A percentile compares a stretch with the other conserved stretches of the same genome.
Conservation (phyloP, 2,888 invertebrate species). For the Scelioninae gen. 1 region DNA sequence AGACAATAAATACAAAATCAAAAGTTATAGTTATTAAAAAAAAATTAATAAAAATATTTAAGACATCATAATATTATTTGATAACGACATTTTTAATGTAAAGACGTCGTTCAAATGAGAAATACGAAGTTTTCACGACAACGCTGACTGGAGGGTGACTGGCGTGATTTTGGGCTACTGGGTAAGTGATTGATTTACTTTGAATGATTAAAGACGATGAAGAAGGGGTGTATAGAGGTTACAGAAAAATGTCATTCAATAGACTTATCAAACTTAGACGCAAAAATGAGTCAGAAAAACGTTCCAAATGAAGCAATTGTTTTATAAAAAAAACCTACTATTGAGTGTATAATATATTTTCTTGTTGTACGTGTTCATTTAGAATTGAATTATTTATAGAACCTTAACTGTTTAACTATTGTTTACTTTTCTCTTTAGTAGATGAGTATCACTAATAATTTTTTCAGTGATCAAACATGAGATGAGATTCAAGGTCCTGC, state of each 20-base stretch:
- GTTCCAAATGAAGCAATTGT: not conserved
- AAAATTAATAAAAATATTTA: not conserved
- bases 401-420: too few species aligned
- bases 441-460: too few species aligned
- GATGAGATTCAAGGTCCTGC: not conserved
- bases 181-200: slow-evolving; percentile 84
- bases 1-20: not conserved
- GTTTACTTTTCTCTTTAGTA: too few species aligned
- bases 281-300: slow-evolving; percentile 62
- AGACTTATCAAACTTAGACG: slow-evolving; percentile 83
- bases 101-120: slow-evolving; percentile 69
- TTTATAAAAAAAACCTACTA: not conserved
- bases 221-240: slow-evolving; percentile 71
- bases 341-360: too few species aligned
- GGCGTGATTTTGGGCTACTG: slow-evolving; percentile 79
- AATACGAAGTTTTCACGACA: slow-evolving; percentile 77
- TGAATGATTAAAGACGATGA: slow-evolving; percentile 84
- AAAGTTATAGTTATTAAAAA: not conserved
- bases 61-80: slow-evolving; percentile 72
- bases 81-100: slow-evolving; percentile 77
- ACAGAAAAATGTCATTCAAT: slow-evolving; percentile 83
- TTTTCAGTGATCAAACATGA: too few species aligned
- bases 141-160: slow-evolving; percentile 80
- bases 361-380: too few species aligned
- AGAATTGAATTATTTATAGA: too few species aligned